phyloP scores from a whole-genome alignment of 2,113 vertebrate genomes.

The Toxostoma redivivum region DNA sequence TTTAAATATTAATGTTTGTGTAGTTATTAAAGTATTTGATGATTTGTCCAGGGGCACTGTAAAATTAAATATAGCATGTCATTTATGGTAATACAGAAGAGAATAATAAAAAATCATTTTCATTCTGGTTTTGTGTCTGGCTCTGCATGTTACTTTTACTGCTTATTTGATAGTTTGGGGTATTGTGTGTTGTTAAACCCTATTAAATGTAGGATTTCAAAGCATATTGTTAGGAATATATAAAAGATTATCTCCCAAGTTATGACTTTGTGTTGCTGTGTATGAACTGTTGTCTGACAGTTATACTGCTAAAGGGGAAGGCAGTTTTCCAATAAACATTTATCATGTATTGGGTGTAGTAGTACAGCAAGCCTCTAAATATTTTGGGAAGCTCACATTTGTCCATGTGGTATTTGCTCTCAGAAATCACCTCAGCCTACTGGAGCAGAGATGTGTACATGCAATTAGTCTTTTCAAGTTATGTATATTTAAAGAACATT shows the following conservation, averaged over 20 bases:
- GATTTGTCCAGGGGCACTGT: constrained; percentile 63
- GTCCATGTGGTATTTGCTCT: neutral
- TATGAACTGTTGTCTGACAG: constrained; percentile 38
- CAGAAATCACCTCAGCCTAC: constrained; percentile 3
- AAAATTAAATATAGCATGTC: constrained; percentile 71
- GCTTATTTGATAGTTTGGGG: constrained; percentile 26
- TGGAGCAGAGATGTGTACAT: neutral
- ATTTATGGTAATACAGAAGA: constrained; percentile 62
- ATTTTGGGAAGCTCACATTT: constrained; percentile 14
- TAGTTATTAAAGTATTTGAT: constrained; percentile 74
- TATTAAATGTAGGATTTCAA: constrained; percentile 39
- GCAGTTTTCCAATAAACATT: constrained; percentile 42
- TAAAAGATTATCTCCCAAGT: constrained; percentile 40
- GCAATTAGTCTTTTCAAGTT: constrained; percentile 19
- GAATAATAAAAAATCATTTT: constrained; percentile 56
- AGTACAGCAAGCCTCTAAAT: constrained; percentile 11
- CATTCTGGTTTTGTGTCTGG: constrained; percentile 49
- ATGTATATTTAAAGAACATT: constrained; percentile 21
- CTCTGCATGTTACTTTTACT: constrained; percentile 33
- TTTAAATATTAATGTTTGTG: constrained; percentile 77
- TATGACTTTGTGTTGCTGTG: constrained; percentile 20
- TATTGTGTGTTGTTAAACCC: constrained; percentile 32
- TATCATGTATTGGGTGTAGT: neutral
- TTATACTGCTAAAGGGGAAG: constrained; percentile 24
- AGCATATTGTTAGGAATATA: constrained; percentile 26